These are phyloP conservation scores for Oreocharis arfaki DNA, from an alignment of 2,113 vertebrate species.

Conservation along the genomic window DNA sequence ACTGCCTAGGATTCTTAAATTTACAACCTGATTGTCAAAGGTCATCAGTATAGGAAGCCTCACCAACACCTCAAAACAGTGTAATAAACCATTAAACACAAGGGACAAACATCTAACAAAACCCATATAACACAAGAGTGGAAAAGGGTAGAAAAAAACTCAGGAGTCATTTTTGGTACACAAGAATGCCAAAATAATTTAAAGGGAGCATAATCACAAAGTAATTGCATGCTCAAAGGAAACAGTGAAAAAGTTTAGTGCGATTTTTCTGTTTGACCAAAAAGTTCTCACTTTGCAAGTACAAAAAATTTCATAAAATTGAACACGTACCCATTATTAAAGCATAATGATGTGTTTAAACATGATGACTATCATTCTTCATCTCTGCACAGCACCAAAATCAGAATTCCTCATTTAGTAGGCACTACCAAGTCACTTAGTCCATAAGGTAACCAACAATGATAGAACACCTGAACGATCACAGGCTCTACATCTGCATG, in stretches of 20 bases:
- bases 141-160: not conserved
- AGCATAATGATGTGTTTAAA: not conserved
- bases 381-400: not conserved
- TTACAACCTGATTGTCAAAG: not conserved
- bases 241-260: not conserved
- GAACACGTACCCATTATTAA: not conserved
- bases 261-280: not conserved
- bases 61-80: not conserved
- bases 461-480: not conserved
- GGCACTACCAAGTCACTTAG: not conserved
- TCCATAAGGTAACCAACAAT: not conserved
- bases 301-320: not conserved
- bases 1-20: not conserved
- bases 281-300: not conserved
- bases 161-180: not conserved
- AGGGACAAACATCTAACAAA: not conserved
- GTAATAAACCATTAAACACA: not conserved
- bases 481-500: not conserved
- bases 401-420: not conserved
- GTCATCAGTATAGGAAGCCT: not conserved
- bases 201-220: not conserved
- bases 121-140: not conserved
- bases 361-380: not conserved
- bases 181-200: not conserved
- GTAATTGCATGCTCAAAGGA: not conserved